Base-by-base conservation (phyloP, 37 sponge, comb jelly and placozoan species). In the Amphimedon queenslandica region DNA sequence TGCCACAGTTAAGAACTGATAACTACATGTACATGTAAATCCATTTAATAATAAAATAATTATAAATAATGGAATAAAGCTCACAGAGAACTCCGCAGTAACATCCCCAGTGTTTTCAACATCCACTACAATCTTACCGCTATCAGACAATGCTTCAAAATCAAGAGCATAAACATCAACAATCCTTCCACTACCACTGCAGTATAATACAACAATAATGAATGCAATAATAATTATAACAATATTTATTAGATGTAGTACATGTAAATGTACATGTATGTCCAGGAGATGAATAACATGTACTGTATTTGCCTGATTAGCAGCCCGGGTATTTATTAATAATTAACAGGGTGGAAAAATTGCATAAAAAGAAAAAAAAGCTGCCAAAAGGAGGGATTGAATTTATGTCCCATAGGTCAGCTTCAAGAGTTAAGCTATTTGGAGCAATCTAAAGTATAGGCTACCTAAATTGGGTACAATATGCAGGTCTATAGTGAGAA, bases 81-180 rank as follows among this genome's bases (percentile, higher is more conserved):
- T 70, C 42, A 90, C 82, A 24, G 74, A 63, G 39, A 77, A 90
- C 20, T 82, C 76, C 13, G 82, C 71, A 4, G 65, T 55, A 2
- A 90, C 30, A 25, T 90, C 87, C 34, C 91, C 91, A 23, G 75
- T 78, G 73, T 90, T 90, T 73, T 78, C 79, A 35, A 90, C 43
- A 38, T 82, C 87, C 35, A 85, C 91, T 23, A 41, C 40, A 34
- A 87, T 36, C 21, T 55, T 57, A 16, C 88, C 88, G 25, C 29
- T 64, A 11, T 40, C 75, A 35, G 32, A 57, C 29, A 74, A 47
- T n/a, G 82, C 74, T 32, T 30, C 39, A 28, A 85, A 81, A 2
- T 78, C 69, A 31, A 64, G 64, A 0, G 87, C 68, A 55, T 77
- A 64, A 1, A 79, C 70, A 27, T 73, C 57, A 2, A 90, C 83